phyloP scores from a whole-genome alignment of 2,888 invertebrate species.

The Epistrophella euchroma region DNA sequence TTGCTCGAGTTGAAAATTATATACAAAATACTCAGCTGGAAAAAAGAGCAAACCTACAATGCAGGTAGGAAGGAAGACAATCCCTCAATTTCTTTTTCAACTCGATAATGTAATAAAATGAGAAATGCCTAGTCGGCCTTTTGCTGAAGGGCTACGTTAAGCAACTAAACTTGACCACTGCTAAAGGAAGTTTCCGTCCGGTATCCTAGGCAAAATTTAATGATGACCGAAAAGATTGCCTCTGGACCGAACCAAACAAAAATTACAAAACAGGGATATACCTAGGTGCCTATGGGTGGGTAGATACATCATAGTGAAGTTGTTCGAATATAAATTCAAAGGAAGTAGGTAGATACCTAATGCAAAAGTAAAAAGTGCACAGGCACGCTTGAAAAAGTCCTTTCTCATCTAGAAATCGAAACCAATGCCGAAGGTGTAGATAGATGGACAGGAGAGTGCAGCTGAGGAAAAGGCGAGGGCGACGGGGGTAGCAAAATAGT shows the following conservation, averaged over 20 bases:
- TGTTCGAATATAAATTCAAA: conserved; percentile 47
- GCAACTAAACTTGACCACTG: conserved; percentile 53
- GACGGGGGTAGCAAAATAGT: not conserved
- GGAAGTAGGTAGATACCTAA: too few species aligned
- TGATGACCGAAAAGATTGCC: conserved; percentile 23
- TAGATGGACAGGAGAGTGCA: conserved; percentile 3
- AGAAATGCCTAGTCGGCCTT: not conserved
- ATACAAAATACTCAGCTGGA: not conserved
- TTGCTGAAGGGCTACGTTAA: conserved; percentile 47
- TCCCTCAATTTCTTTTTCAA: not conserved
- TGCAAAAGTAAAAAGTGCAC: conserved; percentile 59
- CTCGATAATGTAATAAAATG: not conserved
- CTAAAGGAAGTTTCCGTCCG: conserved; percentile 53
- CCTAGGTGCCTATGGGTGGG: not conserved
- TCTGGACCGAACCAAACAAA: conserved; percentile 1
- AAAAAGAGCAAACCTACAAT: too few species aligned
- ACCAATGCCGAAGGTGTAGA: conserved; percentile 56
- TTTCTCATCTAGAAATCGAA: conserved; percentile 70
- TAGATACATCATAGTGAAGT: conserved; percentile 49
- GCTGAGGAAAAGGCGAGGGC: too few species aligned
- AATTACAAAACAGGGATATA: conserved; percentile 29
- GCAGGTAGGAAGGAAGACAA: not conserved
- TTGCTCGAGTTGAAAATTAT: not conserved
- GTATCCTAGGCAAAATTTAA: conserved; percentile 25
- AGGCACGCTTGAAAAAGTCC: conserved; percentile 44